Evolutionary conservation across 2,797 vertebrate species (phyloP), one percentile per base, ranked within the genome.

Genomic region (Micromesistius poutassou): DNA sequence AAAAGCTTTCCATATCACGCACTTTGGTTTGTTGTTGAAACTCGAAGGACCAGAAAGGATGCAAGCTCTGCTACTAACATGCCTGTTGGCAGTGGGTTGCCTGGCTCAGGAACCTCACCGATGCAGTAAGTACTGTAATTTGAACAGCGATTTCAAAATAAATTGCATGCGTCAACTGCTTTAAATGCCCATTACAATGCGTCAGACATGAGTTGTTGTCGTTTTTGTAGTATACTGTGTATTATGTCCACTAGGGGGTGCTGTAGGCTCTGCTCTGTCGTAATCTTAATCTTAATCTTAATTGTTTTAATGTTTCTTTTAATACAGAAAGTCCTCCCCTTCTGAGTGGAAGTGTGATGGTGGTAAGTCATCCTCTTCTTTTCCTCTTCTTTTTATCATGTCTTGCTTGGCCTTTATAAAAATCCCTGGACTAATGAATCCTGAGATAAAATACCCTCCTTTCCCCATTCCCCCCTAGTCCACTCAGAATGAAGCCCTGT

Each of bases 271-370:
- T 55, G 2, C 46, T 55, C 6, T 55, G 22, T 13, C 46, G 1
- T 55, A 5, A 55, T 19, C 46, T 19, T 55, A 46, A 13, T 14
- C 5, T 12, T 55, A 19, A 22, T n/a, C n/a, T n/a, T n/a, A 55
- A 19, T 6, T 55, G 46, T 55, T 19, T 55, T 22, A 22, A 55
- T 19, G 16, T n/a, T n/a, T n/a, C n/a, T n/a, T n/a, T n/a, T n/a
- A n/a, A n/a, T 0, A 73, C 88, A 95, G 94, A 0, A 7, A 90
- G 84, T 77, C 93, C 94, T 6, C 73, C 87, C 75, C 78, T 93
- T 25, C 30, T 93, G 55, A 82, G 33, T 0, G 94, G 94, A 66
- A 71, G 55, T 9, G 3, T 94, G 35, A 75, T 25, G 72, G 73
- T 92, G 86, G 94, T 94, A 79, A 90, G 92, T 89, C 10, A 28